A percentile compares a stretch with the other conserved stretches of the same genome.
These are phyloP conservation scores for Pollimyrus isidori DNA, from an alignment of 2,113 vertebrate species.

Conservation along the genomic window DNA sequence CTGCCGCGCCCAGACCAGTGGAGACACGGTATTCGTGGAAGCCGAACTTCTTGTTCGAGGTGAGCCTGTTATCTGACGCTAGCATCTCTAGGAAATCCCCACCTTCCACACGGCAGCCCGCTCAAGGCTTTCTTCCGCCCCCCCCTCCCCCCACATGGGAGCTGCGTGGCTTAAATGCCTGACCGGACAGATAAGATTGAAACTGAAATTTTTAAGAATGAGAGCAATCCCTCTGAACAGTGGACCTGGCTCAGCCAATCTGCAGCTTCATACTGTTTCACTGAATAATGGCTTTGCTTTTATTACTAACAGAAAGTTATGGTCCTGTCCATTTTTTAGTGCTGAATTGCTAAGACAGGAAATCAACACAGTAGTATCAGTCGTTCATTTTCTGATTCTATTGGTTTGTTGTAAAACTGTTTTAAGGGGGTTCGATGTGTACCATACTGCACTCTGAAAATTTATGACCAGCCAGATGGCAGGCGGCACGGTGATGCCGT, in stretches of 20 bases:
- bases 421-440: neutral
- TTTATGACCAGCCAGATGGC: neutral
- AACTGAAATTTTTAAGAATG: neutral
- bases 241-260: neutral
- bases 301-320: neutral
- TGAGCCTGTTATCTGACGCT: slow-evolving; percentile 45
- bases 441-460: neutral
- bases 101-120: neutral
- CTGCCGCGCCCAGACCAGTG: slow-evolving; percentile 85
- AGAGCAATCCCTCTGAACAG: neutral
- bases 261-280: neutral
- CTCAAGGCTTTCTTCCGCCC: neutral
- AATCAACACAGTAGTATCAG: neutral
- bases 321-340: neutral
- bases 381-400: neutral
- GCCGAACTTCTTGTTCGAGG: slow-evolving; percentile 91
- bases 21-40: slow-evolving; percentile 78
- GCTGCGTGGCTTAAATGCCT: neutral
- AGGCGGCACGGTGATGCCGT: neutral
- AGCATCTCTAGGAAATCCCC: neutral
- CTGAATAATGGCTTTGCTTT: neutral
- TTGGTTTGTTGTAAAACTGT: neutral
- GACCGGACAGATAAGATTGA: slow-evolving; percentile 5
- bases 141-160: neutral
- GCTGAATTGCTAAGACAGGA: neutral